Evolutionary conservation across 2,113 vertebrate species (phyloP).

Genomic region (Nerophis ophidion): DNA sequence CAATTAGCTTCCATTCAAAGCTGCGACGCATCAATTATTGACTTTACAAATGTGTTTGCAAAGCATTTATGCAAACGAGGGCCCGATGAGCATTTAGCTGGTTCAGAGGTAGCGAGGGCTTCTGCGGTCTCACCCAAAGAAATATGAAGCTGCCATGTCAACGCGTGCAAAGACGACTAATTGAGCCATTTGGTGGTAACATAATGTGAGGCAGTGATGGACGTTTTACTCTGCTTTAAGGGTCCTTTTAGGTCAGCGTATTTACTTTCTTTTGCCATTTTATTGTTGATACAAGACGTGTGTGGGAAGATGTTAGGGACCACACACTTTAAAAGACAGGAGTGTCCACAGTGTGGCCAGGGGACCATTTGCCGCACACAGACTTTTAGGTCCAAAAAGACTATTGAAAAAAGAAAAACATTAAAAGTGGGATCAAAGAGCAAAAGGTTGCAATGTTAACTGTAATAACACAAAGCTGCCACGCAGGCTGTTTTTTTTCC

Average conservation of each 20-base stretch:
- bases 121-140: too few relatives aligned
- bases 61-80: slow-evolving; percentile 40
- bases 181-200: slow-evolving; percentile 6
- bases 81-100: slow-evolving; percentile 21
- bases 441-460: too few relatives aligned
- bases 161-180: slow-evolving; percentile 3
- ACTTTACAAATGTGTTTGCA: slow-evolving; percentile 15
- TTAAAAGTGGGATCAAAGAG: too few relatives aligned
- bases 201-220: too few relatives aligned
- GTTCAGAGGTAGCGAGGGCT: slow-evolving; percentile 27
- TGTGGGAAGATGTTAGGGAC: too few relatives aligned
- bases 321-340: too few relatives aligned
- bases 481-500: too few relatives aligned
- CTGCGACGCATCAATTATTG: slow-evolving; percentile 19
- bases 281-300: not conserved
- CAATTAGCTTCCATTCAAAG: slow-evolving; percentile 6
- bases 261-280: not conserved
- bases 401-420: too few relatives aligned
- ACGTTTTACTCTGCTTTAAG: not conserved
- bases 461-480: too few relatives aligned
- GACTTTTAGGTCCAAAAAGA: too few relatives aligned
- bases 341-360: too few relatives aligned
- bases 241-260: not conserved
- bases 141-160: slow-evolving; percentile 1
- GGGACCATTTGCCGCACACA: too few relatives aligned